Evolutionary conservation across 2,113 vertebrate genomes (phyloP).

Genomic region (Psephotus haematonotus): DNA sequence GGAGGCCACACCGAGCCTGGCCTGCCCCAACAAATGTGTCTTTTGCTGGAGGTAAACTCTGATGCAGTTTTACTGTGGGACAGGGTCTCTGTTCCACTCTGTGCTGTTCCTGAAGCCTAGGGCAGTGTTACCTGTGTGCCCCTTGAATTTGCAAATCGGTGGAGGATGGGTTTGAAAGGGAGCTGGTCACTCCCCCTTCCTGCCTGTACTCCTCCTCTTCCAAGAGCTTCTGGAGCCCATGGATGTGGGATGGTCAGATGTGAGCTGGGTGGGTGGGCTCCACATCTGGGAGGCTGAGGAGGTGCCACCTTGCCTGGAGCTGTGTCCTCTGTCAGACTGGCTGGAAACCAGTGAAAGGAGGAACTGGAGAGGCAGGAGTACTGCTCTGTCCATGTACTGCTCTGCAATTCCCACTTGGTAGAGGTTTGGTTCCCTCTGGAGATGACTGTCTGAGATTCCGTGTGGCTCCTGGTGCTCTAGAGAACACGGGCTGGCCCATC

Average conservation of each 20-base stretch:
- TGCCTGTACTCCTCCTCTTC: neutral
- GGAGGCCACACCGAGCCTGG: slow-evolving; percentile 94
- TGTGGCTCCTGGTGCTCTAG: neutral
- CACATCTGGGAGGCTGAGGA: neutral
- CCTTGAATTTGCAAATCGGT: neutral
- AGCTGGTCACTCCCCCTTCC: neutral
- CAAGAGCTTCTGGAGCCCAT: neutral
- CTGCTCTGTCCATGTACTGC: no score
- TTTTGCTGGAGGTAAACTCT: slow-evolving; percentile 94
- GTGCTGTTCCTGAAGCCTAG: neutral
- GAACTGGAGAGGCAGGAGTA: accelerated
- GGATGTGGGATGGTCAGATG: neutral
- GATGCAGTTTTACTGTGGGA: neutral
- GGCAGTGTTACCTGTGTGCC: neutral
- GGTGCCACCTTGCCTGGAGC: neutral
- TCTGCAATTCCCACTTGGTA: neutral
- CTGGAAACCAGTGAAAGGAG: neutral
- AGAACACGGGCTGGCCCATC: accelerated
- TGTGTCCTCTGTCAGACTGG: neutral
- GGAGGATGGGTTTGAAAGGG: neutral
- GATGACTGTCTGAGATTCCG: neutral
- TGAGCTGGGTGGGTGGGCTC: neutral
- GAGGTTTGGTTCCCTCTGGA: neutral
- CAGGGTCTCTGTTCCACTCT: neutral
- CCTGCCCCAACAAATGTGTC: slow-evolving; percentile 96